A percentile compares a stretch with the other conserved stretches of the same genome.
Conservation (phyloP, 2,888 invertebrate genomes). For the Eurytoma californica region DNA sequence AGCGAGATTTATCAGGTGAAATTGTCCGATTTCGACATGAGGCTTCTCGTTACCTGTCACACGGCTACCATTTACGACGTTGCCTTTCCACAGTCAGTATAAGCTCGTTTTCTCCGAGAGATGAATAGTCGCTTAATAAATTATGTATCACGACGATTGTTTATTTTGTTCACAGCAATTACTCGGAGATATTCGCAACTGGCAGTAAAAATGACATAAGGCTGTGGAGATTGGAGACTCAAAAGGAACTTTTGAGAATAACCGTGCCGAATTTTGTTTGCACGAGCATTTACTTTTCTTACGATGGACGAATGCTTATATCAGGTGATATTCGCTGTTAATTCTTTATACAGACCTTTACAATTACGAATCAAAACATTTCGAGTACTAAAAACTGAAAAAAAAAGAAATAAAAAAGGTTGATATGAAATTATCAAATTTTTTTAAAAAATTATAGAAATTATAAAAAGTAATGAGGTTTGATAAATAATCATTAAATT, state of each 20-base stretch:
- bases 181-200: constrained; percentile 91
- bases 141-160: background rate
- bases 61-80: constrained; percentile 87
- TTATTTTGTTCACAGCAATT: constrained; percentile 77
- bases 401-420: no score
- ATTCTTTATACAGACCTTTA: constrained; percentile 10
- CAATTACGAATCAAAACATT: no score
- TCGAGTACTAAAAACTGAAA: no score
- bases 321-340: constrained; percentile 77
- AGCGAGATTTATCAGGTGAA: constrained; percentile 90
- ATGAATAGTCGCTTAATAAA: background rate
- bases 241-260: constrained; percentile 88
- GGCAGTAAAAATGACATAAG: constrained; percentile 90
- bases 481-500: background rate
- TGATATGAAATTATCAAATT: background rate
- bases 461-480: background rate
- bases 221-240: constrained; percentile 87
- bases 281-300: constrained; percentile 85
- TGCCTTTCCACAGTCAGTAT: constrained; percentile 86
- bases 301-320: constrained; percentile 87
- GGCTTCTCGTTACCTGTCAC: constrained; percentile 89
- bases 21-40: constrained; percentile 81
- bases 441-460: constrained; percentile 10
- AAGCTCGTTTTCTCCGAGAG: background rate
- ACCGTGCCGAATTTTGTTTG: constrained; percentile 92